Conservation (phyloP, 1,140 invertebrate genomes). For the Argopecten irradians region DNA sequence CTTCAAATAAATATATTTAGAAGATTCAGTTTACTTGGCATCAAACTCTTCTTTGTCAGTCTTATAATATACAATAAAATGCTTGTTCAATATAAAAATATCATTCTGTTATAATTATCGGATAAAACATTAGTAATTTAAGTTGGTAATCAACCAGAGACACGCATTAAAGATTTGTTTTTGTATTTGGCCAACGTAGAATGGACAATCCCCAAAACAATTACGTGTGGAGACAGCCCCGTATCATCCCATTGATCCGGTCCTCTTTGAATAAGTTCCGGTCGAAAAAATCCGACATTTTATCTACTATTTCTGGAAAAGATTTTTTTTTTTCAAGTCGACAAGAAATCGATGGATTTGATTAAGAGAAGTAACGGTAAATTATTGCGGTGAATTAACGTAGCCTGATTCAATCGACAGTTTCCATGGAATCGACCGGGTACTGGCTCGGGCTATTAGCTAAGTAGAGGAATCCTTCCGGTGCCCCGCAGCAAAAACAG, state of each 20-base stretch:
- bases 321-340: neutral
- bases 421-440: neutral
- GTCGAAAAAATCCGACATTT: neutral
- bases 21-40: too few relatives aligned
- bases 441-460: neutral
- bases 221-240: neutral
- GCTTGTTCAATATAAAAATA: too few relatives aligned
- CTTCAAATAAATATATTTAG: too few relatives aligned
- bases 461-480: constrained; percentile 2
- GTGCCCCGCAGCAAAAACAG: neutral
- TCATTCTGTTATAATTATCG: too few relatives aligned
- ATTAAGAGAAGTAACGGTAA: neutral
- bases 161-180: neutral
- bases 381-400: neutral
- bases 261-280: neutral
- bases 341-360: neutral
- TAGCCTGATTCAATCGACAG: neutral
- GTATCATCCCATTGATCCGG: neutral
- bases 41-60: too few relatives aligned
- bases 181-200: neutral
- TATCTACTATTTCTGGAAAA: neutral
- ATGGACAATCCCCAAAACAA: neutral
- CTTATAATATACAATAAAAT: too few relatives aligned
- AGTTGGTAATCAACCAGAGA: neutral
- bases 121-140: too few relatives aligned